Conservation (phyloP, 2,113 vertebrate genomes). For the Myocastor coypus region DNA sequence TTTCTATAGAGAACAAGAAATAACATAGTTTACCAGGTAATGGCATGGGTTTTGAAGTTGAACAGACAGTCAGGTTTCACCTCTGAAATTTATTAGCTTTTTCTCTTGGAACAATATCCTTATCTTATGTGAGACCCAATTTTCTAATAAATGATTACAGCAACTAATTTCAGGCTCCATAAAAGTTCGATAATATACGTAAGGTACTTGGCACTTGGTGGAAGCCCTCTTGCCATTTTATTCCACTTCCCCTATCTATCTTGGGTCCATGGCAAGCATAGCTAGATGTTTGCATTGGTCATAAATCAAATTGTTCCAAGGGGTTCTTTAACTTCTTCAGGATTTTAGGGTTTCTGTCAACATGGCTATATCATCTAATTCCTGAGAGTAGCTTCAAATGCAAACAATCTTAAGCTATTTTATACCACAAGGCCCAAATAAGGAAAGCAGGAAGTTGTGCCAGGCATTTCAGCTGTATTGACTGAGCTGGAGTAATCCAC, state of each 20-base stretch:
- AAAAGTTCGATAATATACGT: background rate
- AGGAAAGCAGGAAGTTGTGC: background rate
- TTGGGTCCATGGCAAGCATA: background rate
- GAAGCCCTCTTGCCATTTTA: background rate
- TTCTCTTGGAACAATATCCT: slow-evolving; percentile 39
- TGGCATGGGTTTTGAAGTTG: background rate
- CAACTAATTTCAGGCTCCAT: background rate
- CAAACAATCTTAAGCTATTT: background rate
- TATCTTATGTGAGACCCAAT: background rate
- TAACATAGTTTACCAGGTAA: background rate
- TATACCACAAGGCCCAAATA: background rate
- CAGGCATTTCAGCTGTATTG: background rate
- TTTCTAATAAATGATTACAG: background rate
- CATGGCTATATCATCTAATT: background rate
- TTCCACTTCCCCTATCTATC: background rate
- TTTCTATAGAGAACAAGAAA: background rate
- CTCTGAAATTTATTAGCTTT: background rate
- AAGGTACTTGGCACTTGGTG: background rate
- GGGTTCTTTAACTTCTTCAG: background rate
- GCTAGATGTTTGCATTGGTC: background rate
- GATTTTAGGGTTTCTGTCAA: background rate
- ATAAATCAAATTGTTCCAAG: background rate
- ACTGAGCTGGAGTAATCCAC: background rate
- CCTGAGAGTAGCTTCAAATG: background rate
- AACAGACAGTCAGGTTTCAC: background rate